Conservation (phyloP, 2,888 invertebrate species). For the Sminthurinus aureus region DNA sequence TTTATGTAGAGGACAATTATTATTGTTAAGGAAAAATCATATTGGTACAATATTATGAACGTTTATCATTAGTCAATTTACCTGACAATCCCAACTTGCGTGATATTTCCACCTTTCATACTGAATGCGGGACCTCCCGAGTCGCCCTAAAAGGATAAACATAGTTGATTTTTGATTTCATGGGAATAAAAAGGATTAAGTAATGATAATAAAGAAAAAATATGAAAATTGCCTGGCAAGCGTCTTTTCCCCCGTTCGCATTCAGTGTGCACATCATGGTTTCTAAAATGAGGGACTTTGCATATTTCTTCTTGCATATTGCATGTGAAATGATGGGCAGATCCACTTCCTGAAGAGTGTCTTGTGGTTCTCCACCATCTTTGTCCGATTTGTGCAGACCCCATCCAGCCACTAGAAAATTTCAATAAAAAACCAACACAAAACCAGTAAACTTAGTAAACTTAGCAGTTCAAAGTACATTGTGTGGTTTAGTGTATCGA, state of each 20-base stretch:
- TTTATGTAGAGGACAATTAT: too few relatives aligned
- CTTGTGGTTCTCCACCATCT: background rate
- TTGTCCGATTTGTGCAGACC: too few relatives aligned
- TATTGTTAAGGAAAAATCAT: too few relatives aligned
- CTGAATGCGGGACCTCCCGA: background rate
- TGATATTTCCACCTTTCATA: background rate
- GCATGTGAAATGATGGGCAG: background rate
- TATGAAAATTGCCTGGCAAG: background rate
- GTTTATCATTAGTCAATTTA: too few relatives aligned
- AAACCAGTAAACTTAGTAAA: too few relatives aligned
- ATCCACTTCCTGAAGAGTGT: background rate
- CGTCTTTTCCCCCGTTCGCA: background rate
- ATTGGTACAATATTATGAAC: too few relatives aligned
- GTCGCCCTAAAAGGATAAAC: background rate
- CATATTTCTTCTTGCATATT: background rate
- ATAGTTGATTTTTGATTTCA: background rate
- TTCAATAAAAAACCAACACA: too few relatives aligned
- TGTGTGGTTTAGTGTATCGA: too few relatives aligned
- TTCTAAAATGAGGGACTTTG: background rate
- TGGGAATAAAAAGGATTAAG: background rate
- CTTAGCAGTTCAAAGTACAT: too few relatives aligned
- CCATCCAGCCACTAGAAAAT: too few relatives aligned
- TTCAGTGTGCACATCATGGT: background rate
- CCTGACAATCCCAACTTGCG: too few relatives aligned
- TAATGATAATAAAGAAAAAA: too few relatives aligned